Evolutionary conservation across 2,113 vertebrate species (phyloP).

Genomic region (Pelobates fuscus): DNA sequence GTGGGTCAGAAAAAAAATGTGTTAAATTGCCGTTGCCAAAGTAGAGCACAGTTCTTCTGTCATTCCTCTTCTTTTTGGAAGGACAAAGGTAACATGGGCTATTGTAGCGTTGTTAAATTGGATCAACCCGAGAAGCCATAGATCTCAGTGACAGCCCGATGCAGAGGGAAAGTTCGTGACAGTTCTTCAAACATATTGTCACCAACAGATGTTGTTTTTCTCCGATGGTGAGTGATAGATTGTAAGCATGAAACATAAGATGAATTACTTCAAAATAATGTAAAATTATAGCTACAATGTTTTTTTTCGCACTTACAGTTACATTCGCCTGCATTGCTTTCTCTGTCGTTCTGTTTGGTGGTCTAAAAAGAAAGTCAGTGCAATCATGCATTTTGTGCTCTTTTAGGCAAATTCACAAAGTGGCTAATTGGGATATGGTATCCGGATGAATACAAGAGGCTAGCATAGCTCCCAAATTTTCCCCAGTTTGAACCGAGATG

Average conservation of each 20-base stretch:
- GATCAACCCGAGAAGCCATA: neutral
- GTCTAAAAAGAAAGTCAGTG: too few species aligned
- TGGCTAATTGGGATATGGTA: too few species aligned
- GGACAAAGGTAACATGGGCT: neutral
- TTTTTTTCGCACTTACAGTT: too few species aligned
- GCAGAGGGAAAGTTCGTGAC: neutral
- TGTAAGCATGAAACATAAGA: conserved; percentile 19
- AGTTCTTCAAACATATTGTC: neutral
- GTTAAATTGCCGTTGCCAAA: conserved; percentile 16
- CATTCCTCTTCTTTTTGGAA: conserved; percentile 3
- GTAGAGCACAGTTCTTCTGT: neutral
- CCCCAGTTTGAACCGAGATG: too few species aligned
- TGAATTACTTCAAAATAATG: conserved; percentile 53
- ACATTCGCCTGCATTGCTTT: too few species aligned
- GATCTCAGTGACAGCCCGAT: conserved; percentile 14
- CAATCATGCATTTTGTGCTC: too few species aligned
- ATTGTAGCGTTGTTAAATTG: neutral
- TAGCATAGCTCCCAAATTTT: too few species aligned
- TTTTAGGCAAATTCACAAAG: too few species aligned
- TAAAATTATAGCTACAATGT: conserved; percentile 28
- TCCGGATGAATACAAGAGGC: too few species aligned
- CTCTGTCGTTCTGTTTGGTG: too few species aligned
- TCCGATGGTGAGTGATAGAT: neutral
- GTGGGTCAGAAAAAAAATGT: neutral
- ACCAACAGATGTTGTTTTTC: conserved; percentile 25